Evolutionary conservation across 2,797 vertebrate genomes (phyloP), one percentile per base, ranked within the genome.

Genomic region (Leptodactylus fallax): DNA sequence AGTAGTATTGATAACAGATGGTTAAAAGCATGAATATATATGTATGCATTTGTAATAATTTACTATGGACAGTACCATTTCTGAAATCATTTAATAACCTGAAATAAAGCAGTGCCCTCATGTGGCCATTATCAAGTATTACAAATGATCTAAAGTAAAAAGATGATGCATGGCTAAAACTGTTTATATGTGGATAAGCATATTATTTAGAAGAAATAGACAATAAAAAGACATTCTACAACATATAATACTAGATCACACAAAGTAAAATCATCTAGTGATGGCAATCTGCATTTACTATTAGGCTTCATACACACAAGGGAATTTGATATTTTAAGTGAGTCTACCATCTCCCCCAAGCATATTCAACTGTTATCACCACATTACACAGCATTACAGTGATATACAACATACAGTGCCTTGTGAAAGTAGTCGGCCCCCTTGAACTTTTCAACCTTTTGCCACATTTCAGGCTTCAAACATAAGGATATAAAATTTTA

Each of bases 21-120:
- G 67, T 27, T 69, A 69, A 7, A 69, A 27, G 25, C 16, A 27
- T 53, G 8, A 13, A 77, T 77, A 77, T 53, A 21, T 21, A 25
- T 12, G 45, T 2, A 21, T 36, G 27, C 69, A 72, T 7, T 7
- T 45, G 45, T 74, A 74, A 74, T 36, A 8, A 11, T 36, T 77
- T 53, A 13, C 11, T 53, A 14, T 17, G 47, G 11, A n/a, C 14
- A 78, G 14, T 25, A 56, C 9, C 17, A 3, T 56, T 53, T 67
- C 27, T 71, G 14, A 36, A 36, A 25, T 25, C 13, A 55, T 78
- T 16, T 55, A 27, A 21, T 16, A 55, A 23, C 19, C 55, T 14
- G 23, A 78, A 78, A 25, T 14, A 79, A 58, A 27, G 11, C 55
- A 79, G 53, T 36, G 77, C 77, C 77, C 77, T 79, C 77, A 7